phyloP scores from a whole-genome alignment of 2,797 vertebrate genomes.

The Pseudochirops cupreus region DNA sequence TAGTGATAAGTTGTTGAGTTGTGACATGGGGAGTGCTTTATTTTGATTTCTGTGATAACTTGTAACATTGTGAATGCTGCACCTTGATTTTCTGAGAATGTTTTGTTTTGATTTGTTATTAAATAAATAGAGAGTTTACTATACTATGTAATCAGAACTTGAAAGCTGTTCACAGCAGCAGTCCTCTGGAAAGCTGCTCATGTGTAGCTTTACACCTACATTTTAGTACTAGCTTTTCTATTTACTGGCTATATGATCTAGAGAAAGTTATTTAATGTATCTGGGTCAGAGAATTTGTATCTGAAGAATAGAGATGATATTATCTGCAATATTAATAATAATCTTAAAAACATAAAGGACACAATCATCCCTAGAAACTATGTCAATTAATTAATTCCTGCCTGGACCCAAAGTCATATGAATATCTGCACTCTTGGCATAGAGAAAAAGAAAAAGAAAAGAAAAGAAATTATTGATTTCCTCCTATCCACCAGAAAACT shows the following conservation, averaged over 20 bases:
- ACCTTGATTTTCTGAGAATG: no score
- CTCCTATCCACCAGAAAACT: not conserved
- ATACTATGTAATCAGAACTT: no score
- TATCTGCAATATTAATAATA: not conserved
- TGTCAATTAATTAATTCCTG: not conserved
- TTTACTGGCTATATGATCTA: not conserved
- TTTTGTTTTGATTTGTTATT: no score
- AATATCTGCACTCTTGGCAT: not conserved
- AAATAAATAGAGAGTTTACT: no score
- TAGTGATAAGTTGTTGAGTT: no score
- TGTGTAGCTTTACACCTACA: no score
- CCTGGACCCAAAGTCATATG: not conserved
- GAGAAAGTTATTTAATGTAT: not conserved
- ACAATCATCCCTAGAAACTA: not conserved
- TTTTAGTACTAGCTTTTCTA: not conserved
- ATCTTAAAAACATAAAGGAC: not conserved
- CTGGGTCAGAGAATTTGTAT: not conserved
- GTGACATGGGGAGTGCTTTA: no score
- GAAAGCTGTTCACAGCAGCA: no score
- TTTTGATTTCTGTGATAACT: no score
- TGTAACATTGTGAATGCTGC: no score
- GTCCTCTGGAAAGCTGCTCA: no score
- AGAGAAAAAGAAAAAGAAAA: not conserved
- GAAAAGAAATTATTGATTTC: not conserved
- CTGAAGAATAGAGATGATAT: not conserved